Evolutionary conservation across 2,888 invertebrate species (phyloP).

Genomic region (Merodon equestris): DNA sequence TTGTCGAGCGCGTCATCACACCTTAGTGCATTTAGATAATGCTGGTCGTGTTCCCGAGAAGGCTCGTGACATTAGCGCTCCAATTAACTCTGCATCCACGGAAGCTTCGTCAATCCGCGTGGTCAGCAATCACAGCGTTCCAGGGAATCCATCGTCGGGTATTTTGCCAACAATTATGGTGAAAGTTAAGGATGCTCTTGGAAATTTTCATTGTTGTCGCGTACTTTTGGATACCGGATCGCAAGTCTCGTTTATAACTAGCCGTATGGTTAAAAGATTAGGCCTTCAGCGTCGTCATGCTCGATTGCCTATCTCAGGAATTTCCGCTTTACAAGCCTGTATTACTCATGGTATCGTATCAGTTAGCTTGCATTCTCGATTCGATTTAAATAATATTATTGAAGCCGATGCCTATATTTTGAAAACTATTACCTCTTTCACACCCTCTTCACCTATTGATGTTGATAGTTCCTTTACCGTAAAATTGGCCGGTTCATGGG

Average conservation of each 20-base stretch:
- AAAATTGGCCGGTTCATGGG: background rate
- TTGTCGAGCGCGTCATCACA: constrained; percentile 19
- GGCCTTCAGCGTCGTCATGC: constrained; percentile 4
- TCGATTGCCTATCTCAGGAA: background rate
- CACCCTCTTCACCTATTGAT: too few species aligned
- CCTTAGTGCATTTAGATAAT: constrained; percentile 8
- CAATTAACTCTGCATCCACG: too few species aligned
- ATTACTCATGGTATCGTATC: constrained; percentile 16
- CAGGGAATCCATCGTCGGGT: background rate
- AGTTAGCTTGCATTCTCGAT: background rate
- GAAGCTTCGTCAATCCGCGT: background rate
- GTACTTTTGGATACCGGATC: constrained; percentile 14
- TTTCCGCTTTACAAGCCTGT: constrained; percentile 2
- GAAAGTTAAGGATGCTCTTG: background rate
- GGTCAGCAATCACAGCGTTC: too few species aligned
- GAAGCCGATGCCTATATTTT: constrained; percentile 10
- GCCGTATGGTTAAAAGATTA: constrained; percentile 11
- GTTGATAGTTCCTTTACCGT: too few species aligned
- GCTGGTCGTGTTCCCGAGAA: background rate
- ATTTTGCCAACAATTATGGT: constrained; percentile 16
- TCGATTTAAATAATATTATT: constrained; percentile 3
- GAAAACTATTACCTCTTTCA: too few species aligned
- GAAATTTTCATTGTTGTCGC: constrained; percentile 10
- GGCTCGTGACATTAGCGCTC: too few species aligned
- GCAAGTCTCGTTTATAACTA: constrained; percentile 22